Percentiles rank a stretch among this genome's conserved stretches.
Conservation (phyloP, 2,888 invertebrate species). For the Ernsta delagoae region DNA sequence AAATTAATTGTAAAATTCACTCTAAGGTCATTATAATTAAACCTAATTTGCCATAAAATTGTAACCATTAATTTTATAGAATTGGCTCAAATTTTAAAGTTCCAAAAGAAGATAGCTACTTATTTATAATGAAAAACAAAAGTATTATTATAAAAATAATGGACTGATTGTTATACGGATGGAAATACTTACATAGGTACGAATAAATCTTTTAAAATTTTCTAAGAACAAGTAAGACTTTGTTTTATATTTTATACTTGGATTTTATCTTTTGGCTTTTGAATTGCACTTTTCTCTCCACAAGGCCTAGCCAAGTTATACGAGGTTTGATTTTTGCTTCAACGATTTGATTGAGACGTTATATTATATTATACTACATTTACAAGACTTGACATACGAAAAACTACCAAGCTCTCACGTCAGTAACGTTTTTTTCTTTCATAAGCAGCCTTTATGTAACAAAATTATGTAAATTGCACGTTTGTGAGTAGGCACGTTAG, state of each 20-base stretch:
- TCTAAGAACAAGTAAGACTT: neutral
- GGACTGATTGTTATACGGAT: constrained; percentile 22
- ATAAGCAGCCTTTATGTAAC: no score
- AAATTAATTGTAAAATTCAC: constrained; percentile 27
- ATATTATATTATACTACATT: no score
- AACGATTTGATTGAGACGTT: no score
- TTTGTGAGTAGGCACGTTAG: no score
- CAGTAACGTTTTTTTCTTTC: no score
- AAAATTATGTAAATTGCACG: no score
- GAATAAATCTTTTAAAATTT: constrained; percentile 20
- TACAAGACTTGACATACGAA: no score
- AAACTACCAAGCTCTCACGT: no score
- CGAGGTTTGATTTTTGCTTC: neutral
- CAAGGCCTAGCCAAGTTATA: neutral
- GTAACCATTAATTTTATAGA: constrained; percentile 10
- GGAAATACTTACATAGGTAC: neutral
- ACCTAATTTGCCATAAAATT: neutral
- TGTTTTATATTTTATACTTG: neutral
- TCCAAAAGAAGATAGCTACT: no score
- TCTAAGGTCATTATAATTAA: neutral
- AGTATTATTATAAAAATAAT: constrained; percentile 30
- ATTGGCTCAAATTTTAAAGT: no score
- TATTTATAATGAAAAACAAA: no score
- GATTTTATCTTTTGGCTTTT: neutral
- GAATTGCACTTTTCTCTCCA: neutral